Conservation (phyloP, 1,140 invertebrate genomes). For the Orius laevigatus region DNA sequence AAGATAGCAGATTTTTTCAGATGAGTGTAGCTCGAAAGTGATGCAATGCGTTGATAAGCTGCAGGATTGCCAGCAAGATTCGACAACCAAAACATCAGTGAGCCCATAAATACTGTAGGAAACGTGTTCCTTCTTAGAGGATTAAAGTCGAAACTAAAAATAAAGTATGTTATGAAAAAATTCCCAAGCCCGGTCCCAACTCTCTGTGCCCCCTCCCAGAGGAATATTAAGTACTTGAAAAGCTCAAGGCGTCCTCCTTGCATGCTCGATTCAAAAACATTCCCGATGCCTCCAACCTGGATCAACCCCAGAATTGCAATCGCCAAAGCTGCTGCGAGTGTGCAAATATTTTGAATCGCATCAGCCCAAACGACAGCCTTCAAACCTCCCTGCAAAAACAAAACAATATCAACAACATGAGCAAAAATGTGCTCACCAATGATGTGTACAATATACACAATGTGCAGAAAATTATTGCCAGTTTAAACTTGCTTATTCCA, state of each 20-base stretch:
- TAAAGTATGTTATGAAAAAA: conserved; percentile 7
- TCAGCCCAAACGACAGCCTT: conserved; percentile 76
- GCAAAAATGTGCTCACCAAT: conserved; percentile 19
- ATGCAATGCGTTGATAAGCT: conserved; percentile 70
- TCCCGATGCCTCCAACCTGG: conserved; percentile 36
- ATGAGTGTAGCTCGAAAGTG: conserved; percentile 44
- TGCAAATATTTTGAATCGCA: conserved; percentile 63
- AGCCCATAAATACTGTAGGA: conserved; percentile 63
- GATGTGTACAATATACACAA: conserved; percentile 25
- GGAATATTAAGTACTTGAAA: conserved; percentile 43
- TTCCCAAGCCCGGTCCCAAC: too few species aligned
- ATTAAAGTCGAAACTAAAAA: conserved; percentile 43
- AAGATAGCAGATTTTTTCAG: too few species aligned
- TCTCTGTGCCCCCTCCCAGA: too few species aligned
- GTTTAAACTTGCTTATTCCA: conserved; percentile 20
- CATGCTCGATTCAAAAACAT: conserved; percentile 35
- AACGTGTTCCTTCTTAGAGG: conserved; percentile 61
- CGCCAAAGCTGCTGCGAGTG: conserved; percentile 42
- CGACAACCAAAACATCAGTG: conserved; percentile 59
- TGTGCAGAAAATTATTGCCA: conserved; percentile 20
- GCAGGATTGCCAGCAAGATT: conserved; percentile 79
- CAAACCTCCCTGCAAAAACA: conserved; percentile 40
- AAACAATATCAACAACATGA: too few species aligned
- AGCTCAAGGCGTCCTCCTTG: conserved; percentile 43
- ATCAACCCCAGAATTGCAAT: conserved; percentile 9